A percentile compares a stretch with the other conserved stretches of the same genome.
Evolutionary conservation across 2,797 vertebrate genomes (phyloP).

Genomic region (Gallirallus australis): DNA sequence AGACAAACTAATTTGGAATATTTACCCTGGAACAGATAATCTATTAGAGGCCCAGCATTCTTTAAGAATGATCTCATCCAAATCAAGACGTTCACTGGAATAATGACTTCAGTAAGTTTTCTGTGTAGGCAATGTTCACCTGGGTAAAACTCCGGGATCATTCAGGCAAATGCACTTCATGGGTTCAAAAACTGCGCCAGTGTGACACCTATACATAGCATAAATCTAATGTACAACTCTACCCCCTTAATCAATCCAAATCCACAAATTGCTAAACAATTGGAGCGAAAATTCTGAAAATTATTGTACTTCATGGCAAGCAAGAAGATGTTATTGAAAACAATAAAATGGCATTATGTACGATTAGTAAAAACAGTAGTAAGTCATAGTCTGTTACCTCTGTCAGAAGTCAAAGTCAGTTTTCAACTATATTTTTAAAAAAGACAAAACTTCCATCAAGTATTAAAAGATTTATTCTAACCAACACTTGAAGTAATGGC

Average conservation of each 20-base stretch:
- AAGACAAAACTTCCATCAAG: not conserved
- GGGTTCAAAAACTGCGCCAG: not conserved
- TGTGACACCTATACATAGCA: not conserved
- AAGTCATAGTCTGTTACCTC: not conserved
- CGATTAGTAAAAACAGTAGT: not conserved
- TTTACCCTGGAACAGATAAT: not conserved
- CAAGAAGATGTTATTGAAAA: not conserved
- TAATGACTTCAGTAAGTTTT: not conserved
- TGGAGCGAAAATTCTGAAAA: not conserved
- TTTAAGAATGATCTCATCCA: conserved; percentile 10
- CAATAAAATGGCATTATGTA: not conserved
- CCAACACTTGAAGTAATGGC: not conserved
- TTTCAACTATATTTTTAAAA: not conserved
- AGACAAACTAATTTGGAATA: not conserved
- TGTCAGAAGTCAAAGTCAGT: not conserved
- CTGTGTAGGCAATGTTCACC: not conserved
- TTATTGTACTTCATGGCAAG: not conserved
- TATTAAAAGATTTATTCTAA: not conserved
- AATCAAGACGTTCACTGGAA: not conserved
- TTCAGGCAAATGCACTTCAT: not conserved
- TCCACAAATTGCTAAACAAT: not conserved
- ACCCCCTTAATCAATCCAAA: not conserved
- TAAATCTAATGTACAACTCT: not conserved
- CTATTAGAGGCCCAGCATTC: not conserved
- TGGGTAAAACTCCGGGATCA: not conserved